A percentile compares a stretch with the other conserved stretches of the same genome.
These are phyloP conservation scores for Erinaceus europaeus DNA, from an alignment of 2,113 vertebrate species.

Conservation along the genomic window DNA sequence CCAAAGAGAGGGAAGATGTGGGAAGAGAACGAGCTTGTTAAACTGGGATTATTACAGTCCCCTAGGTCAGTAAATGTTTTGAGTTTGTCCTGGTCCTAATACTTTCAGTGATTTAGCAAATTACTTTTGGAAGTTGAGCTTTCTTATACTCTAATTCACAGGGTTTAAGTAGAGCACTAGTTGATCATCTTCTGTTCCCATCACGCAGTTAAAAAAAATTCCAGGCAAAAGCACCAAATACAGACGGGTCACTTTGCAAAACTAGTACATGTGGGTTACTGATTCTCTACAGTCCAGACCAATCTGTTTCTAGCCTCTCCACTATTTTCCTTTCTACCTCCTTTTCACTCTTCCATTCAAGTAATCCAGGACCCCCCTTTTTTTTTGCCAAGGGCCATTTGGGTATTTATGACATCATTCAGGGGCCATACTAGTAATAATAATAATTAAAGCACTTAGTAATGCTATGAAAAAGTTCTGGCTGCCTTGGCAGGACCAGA, in stretches of 20 bases:
- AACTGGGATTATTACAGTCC: not conserved
- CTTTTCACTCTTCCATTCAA: not conserved
- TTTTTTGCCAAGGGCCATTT: too few species aligned
- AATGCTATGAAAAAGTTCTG: too few species aligned
- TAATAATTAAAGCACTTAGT: too few species aligned
- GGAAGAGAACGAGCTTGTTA: not conserved
- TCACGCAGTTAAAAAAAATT: too few species aligned
- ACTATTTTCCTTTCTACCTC: not conserved
- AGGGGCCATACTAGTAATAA: too few species aligned
- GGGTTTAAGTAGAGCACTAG: not conserved
- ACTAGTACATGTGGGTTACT: not conserved
- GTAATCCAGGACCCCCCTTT: too few species aligned
- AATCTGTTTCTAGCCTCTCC: not conserved
- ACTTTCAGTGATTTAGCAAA: not conserved
- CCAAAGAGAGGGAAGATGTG: not conserved
- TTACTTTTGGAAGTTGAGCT: not conserved
- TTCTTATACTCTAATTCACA: conserved; percentile 13
- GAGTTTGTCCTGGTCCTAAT: not conserved
- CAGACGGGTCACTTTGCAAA: not conserved
- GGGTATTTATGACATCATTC: too few species aligned
- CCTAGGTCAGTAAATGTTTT: not conserved
- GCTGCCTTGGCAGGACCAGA: too few species aligned
- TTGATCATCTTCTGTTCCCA: too few species aligned
- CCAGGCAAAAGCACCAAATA: not conserved
- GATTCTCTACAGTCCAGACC: not conserved